Conservation (phyloP, 2,113 vertebrate genomes). For the Orientallactaga bullata region DNA sequence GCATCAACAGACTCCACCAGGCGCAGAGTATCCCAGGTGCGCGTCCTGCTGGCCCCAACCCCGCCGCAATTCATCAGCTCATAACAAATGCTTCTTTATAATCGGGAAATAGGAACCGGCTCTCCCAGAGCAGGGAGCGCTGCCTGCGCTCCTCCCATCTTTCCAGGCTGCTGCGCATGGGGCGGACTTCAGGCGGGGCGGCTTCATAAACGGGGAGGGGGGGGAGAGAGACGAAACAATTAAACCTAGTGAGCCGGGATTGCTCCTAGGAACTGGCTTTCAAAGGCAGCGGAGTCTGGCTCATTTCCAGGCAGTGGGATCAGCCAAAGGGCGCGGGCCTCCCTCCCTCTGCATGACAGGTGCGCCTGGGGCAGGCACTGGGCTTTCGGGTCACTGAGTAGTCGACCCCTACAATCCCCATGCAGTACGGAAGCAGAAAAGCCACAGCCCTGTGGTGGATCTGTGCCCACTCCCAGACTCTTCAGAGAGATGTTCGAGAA, state of each 20-base stretch:
- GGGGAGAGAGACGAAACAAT: constrained; percentile 22
- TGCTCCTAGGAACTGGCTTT: constrained; percentile 70
- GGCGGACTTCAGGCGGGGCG: constrained; percentile 74
- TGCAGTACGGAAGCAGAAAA: constrained; percentile 35
- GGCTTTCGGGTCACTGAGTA: constrained; percentile 5
- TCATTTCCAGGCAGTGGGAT: constrained; percentile 82
- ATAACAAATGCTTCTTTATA: constrained; percentile 79
- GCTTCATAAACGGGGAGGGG: constrained; percentile 66
- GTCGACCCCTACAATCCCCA: background rate
- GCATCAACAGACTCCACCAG: constrained; percentile 54
- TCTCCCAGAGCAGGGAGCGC: background rate
- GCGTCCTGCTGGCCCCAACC: constrained; percentile 46
- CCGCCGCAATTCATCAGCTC: constrained; percentile 72
- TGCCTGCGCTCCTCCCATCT: constrained; percentile 69
- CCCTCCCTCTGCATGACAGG: constrained; percentile 65
- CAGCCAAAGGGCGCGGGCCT: constrained; percentile 80
- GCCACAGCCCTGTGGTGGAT: background rate
- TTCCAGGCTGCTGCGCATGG: constrained; percentile 64
- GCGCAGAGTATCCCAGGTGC: constrained; percentile 80
- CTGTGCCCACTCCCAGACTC: background rate
- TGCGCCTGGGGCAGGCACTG: constrained; percentile 35
- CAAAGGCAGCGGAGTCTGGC: constrained; percentile 82
- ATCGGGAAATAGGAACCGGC: constrained; percentile 72
- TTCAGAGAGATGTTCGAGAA: background rate
- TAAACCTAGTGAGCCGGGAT: constrained; percentile 65